Conservation (phyloP, 2,888 invertebrate species). For the Smittia aterrima region DNA sequence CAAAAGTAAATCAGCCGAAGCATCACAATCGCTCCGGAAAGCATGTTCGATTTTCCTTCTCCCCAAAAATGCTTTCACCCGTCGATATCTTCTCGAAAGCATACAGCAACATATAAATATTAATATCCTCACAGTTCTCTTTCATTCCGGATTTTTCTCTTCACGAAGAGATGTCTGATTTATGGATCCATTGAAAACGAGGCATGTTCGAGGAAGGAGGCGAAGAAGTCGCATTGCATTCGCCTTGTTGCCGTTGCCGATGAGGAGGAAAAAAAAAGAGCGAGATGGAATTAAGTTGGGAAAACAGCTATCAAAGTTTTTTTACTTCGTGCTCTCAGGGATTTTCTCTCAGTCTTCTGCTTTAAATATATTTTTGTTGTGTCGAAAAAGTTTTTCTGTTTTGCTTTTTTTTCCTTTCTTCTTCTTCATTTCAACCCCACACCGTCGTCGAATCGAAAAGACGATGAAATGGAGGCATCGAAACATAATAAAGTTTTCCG, state of each 20-base stretch:
- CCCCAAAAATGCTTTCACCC: background rate
- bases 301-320: background rate
- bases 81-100: background rate
- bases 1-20: background rate
- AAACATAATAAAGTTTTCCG: constrained; percentile 10
- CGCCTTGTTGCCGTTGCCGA: too few species aligned
- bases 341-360: background rate
- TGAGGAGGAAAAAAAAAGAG: background rate
- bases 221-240: background rate
- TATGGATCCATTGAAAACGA: background rate
- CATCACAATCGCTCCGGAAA: background rate
- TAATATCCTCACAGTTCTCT: background rate
- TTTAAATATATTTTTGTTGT: constrained; percentile 19
- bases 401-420: background rate
- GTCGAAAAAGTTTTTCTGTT: constrained; percentile 14
- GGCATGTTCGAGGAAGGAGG: background rate
- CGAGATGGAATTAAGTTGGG: background rate
- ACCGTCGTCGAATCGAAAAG: background rate
- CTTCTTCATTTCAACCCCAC: background rate
- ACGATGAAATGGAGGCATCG: background rate
- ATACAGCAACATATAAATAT: constrained; percentile 7
- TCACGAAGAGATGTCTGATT: background rate
- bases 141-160: background rate
- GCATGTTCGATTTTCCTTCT: background rate
- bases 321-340: background rate